A percentile compares a stretch with the other conserved stretches of the same genome.
These are phyloP conservation scores for Autographa pulchrina DNA, from an alignment of 2,888 invertebrate species.

Conservation along the genomic window DNA sequence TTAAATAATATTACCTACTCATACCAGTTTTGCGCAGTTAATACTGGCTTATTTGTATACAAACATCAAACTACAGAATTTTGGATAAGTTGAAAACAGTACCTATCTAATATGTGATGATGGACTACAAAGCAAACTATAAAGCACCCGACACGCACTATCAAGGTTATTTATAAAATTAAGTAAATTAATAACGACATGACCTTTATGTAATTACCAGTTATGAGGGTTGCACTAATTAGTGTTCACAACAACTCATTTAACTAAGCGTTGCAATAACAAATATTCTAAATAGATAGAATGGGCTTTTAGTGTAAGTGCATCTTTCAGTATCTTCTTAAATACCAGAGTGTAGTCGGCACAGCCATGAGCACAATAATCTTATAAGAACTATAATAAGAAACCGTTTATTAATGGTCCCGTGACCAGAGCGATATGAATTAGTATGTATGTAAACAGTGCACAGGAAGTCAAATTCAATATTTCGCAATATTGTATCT, in stretches of 20 bases:
- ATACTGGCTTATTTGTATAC: background rate
- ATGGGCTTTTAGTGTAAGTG: background rate
- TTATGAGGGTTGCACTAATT: slow-evolving; percentile 4
- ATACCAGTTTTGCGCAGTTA: slow-evolving; percentile 30
- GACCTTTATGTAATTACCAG: slow-evolving; percentile 9
- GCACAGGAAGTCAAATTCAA: slow-evolving; percentile 59
- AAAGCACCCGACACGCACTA: slow-evolving; percentile 12
- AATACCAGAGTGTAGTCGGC: background rate
- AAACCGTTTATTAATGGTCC: background rate
- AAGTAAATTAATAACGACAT: slow-evolving; percentile 15
- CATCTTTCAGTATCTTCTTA: no score
- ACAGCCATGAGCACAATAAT: background rate
- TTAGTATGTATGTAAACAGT: slow-evolving; percentile 39
- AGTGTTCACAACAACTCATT: slow-evolving; percentile 48
- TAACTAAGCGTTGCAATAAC: slow-evolving; percentile 21
- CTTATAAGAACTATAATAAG: background rate
- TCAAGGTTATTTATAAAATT: slow-evolving; percentile 21
- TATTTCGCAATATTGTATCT: slow-evolving; percentile 70
- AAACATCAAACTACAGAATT: slow-evolving; percentile 4
- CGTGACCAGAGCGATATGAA: background rate
- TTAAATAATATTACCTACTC: slow-evolving; percentile 54
- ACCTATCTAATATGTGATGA: background rate
- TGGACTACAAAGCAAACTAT: slow-evolving; percentile 8
- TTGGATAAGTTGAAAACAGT: background rate
- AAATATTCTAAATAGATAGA: slow-evolving; percentile 18